Base-by-base conservation (phyloP, 2,888 invertebrate species). In the Hesperia comma region DNA sequence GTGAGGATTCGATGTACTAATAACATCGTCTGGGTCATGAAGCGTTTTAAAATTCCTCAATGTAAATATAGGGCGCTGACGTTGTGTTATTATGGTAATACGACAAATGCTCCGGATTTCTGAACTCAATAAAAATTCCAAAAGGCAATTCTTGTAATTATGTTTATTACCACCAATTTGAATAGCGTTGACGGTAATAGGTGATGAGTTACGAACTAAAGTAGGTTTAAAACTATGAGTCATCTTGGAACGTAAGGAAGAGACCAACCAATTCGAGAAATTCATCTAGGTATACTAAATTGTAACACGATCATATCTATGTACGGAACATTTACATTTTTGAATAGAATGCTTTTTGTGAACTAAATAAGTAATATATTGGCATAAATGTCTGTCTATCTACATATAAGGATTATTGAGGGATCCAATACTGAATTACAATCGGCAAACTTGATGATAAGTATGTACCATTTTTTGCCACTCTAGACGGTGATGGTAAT, bases 21-120 rank as follows among this genome's bases (percentile, higher is more conserved):
- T 78, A 71, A 75, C 71, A 74, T 15, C 63, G 71, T 74, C 68
- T 69, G 72, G 69, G 66, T 55, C 37, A 33, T 53, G 69, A 43
- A 69, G 58, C 67, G 62, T 63, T 69, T 71, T 67, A 73, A 77
- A 80, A 79, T 79, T 73, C 75, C 73, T 71, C 60, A 60, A 19
- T 62, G 70, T 87, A 87, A 88, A 75, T 82, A 87, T 79, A 81
- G 82, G 73, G 61, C 40, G 64, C 43, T 51, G 41, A 51, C 41
- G n/a, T 32, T 15, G 0, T 33, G n/a, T 32, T 37, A 66, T 66
- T 54, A 66, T 41, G 54, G 53, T 66, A 66, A 66, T 57, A 58
- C 37, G 57, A 63, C 64, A 64, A 56, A 64, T 64, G 32, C 41
- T 58, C 43, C 19, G 40, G 51, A 58, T 71, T 71, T 70, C 56